Evolutionary conservation across 2,797 vertebrate genomes (phyloP).

Genomic region (Calcarius lapponicus): DNA sequence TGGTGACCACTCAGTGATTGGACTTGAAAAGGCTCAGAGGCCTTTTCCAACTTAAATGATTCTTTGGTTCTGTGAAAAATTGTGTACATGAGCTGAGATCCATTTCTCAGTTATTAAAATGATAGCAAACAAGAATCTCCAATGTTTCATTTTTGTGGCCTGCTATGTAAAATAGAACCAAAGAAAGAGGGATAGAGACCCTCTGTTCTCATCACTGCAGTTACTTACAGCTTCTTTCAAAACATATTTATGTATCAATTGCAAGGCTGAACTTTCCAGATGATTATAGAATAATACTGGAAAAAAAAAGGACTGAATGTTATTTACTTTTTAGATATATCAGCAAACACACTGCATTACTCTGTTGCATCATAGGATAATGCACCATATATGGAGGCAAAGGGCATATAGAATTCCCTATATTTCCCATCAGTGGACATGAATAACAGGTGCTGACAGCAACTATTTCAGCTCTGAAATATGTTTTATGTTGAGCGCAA

Average conservation of each 20-base stretch:
- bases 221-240: not conserved
- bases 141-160: not conserved
- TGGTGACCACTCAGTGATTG: not conserved
- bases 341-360: not conserved
- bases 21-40: not conserved
- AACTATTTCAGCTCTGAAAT: not conserved
- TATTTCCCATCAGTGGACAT: not conserved
- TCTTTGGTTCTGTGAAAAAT: not conserved
- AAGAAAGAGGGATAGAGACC: not conserved
- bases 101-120: slow-evolving; percentile 6
- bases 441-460: not conserved
- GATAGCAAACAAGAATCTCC: not conserved
- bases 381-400: not conserved
- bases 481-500: not conserved
- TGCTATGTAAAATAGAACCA: not conserved
- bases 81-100: not conserved
- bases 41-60: not conserved
- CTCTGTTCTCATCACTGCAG: not conserved
- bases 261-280: not conserved
- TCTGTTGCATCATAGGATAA: not conserved
- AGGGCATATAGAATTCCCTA: not conserved
- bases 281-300: not conserved
- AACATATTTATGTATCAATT: not conserved
- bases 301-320: not conserved
- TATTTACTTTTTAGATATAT: not conserved